A percentile compares a stretch with the other conserved stretches of the same genome.
Conservation (phyloP, 2,888 invertebrate genomes). For the Carpatolechia fugitivella region DNA sequence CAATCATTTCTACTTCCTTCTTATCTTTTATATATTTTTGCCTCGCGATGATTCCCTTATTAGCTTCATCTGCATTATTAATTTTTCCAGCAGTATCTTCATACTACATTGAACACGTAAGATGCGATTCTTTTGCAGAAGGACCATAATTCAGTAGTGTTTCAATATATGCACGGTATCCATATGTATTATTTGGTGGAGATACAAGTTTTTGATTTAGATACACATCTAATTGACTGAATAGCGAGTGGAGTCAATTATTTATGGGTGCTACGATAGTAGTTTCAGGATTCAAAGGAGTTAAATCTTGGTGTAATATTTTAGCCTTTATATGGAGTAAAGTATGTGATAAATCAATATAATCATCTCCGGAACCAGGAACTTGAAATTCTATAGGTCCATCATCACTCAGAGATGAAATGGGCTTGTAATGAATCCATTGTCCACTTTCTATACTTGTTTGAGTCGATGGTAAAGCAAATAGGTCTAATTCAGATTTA, state of each 20-base stretch:
- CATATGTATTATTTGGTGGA: constrained; percentile 31
- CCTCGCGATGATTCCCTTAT: constrained; percentile 24
- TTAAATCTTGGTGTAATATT: constrained; percentile 26
- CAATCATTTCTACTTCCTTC: constrained; percentile 29
- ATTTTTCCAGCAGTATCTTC: constrained; percentile 23
- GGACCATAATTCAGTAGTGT: constrained; percentile 31
- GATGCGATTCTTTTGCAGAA: constrained; percentile 28
- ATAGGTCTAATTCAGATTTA: constrained; percentile 33
- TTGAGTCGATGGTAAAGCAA: constrained; percentile 32
- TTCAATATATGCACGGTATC: constrained; percentile 31
- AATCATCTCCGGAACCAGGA: constrained; percentile 35
- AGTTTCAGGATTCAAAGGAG: constrained; percentile 13
- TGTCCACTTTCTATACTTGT: constrained; percentile 29
- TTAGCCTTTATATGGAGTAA: constrained; percentile 28
- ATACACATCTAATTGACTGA: constrained; percentile 29
- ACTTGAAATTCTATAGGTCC: constrained; percentile 34
- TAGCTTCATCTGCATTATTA: constrained; percentile 16
- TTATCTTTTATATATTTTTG: constrained; percentile 19
- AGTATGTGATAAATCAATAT: constrained; percentile 33
- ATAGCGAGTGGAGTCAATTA: constrained; percentile 34
- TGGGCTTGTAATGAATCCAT: constrained; percentile 33
- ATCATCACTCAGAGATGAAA: constrained; percentile 32
- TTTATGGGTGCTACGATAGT: constrained; percentile 30
- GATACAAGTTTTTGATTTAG: constrained; percentile 35
- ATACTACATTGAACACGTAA: constrained; percentile 29